Evolutionary conservation across 2,888 invertebrate species (phyloP), one percentile per base, ranked within the genome.

Genomic region (Gnatocerus cornutus): DNA sequence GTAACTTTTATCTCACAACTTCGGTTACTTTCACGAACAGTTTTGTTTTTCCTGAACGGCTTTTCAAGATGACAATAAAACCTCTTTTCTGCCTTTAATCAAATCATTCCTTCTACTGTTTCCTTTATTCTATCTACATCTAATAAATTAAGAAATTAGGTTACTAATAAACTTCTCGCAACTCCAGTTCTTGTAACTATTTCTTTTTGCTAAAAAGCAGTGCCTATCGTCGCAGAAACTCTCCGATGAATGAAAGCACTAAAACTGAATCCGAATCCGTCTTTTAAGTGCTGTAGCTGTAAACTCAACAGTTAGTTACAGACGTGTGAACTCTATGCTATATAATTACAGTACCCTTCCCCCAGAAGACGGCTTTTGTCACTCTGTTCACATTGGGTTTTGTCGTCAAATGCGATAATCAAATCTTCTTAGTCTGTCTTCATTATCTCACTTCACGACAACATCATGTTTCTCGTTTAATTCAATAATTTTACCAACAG

Each of bases 351-450:
- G 53, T 43, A 37, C 64, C 63, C 67, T 65, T 46, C 52, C 70
- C 68, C 52, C 68, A 58, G 66, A 66, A 73, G 68, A 67, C 68
- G 65, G 58, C 70, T 74, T 69, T 71, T 68, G 70, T 72, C 72
- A 67, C 66, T 61, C 59, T 29, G 71, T 71, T 70, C 62, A 55
- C 68, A 69, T 59, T 56, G 63, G 70, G 65, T 63, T 55, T 66
- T 61, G 65, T 73, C 73, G 48, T 72, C 72, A 69, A 74, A 73
- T 65, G 69, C 53, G 67, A 71, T 76, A 76, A 75, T 76, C 75
- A 74, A 75, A 76, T 76, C 69, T 73, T 75, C 71, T 72, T 21
- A 73, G 77, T 74, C 71, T 69, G 68, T 77, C 77, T 75, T 75
- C 73, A 76, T 77, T 76, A 77, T 68, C 69, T 69, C 53, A 67